Evolutionary conservation across 2,113 vertebrate species (phyloP).

Genomic region (Seriola rivoliana): DNA sequence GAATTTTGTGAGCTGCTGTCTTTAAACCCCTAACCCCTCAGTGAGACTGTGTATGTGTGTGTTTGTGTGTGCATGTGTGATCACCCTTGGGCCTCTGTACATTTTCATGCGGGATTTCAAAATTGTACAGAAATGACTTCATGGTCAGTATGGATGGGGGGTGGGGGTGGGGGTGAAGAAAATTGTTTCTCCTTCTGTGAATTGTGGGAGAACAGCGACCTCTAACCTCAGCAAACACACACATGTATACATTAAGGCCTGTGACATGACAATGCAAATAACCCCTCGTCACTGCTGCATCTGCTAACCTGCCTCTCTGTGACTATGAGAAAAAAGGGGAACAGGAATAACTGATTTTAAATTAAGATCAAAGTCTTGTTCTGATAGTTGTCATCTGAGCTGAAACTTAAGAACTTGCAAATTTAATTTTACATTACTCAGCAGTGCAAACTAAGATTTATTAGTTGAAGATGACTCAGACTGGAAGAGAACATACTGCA

Average conservation of each 20-base stretch:
- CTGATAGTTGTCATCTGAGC: not conserved
- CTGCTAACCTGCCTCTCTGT: not conserved
- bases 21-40: conserved; percentile 21
- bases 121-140: conserved; percentile 38
- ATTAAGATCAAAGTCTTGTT: not conserved
- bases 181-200: not conserved
- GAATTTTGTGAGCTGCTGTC: conserved; percentile 53
- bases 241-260: conserved; percentile 1
- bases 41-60: conserved; percentile 9
- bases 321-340: not conserved
- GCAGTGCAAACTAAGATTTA: conserved; percentile 8
- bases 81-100: not conserved
- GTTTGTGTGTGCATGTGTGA: conserved; percentile 8
- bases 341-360: conserved; percentile 1
- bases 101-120: conserved; percentile 45
- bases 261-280: not conserved
- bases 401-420: not conserved
- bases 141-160: conserved; percentile 22
- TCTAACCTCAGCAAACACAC: conserved; percentile 36
- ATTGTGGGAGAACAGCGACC: conserved; percentile 55
- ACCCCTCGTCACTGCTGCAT: not conserved
- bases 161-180: conserved; percentile 1
- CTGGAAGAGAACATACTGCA: conserved; percentile 11
- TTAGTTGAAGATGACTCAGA: conserved; percentile 4
- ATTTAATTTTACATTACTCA: conserved; percentile 19